Evolutionary conservation across 37 sponge, comb jelly and placozoan species (phyloP), one percentile per base, ranked within the genome.

Genomic region (Oscarella lobularis): DNA sequence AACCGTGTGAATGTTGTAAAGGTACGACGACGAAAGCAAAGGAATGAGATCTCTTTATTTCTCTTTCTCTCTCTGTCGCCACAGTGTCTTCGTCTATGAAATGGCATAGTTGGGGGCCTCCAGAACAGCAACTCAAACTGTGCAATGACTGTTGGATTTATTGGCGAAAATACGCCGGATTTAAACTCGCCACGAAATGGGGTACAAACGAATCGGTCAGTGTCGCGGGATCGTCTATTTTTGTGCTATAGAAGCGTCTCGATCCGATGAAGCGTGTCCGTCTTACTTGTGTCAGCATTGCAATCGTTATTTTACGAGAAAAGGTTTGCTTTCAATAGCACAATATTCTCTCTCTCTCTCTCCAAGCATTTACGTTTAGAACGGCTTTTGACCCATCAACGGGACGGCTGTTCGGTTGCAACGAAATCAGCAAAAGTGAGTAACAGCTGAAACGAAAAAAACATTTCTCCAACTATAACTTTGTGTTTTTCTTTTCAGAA

Each of bases 121-220:
- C 84, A 48, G 87, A 91, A 14, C 87, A 88, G 38, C 86, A 85
- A 70, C 89, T 90, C 66, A 48, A 89, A 33, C 80, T 95, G 20
- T 95, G 95, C 80, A 84, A 73, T 68, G 41, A 37, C 67, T 95
- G 95, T 71, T 85, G 86, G 82, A 78, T 78, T 1, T 95, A 95
- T 81, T 95, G 95, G 95, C 85, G 89, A 75, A 95, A 91, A 67
- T 95, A 86, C 70, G 95, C 87, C 2, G 92, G 95, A 0, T 83
- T 95, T n/a, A 95, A 95, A 38, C 80, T 90, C 41, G 84, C 86
- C 33, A 83, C 88, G 30, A 91, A 76, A 79, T 90, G 95, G 91
- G 95, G 90, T 92, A 48, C 39, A 85, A 66, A 35, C 2, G 3
- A 39, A 48, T 76, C 1, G n/a, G 82, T 9, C n/a, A 38, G 36